These are phyloP conservation scores for Falco berigora DNA, from an alignment of 2,797 vertebrate species.

Conservation along the genomic window DNA sequence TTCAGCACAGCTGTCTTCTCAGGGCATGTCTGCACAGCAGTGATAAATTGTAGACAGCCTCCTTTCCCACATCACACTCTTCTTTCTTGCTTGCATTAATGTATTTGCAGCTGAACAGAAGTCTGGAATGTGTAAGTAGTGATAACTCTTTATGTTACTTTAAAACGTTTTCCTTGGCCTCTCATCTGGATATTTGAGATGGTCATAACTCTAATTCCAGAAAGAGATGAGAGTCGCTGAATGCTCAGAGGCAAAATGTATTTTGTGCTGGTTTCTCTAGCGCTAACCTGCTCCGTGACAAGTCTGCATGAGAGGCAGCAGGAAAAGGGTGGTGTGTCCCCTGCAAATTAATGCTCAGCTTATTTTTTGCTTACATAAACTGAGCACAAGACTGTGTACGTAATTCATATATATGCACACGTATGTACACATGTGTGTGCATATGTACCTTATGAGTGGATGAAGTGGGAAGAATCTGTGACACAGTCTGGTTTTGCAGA, in stretches of 20 bases:
- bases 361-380: not conserved
- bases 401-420: not conserved
- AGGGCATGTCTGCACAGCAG: conserved; percentile 63
- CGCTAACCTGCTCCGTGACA: not conserved
- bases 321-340: not conserved
- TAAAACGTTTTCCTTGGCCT: conserved; percentile 44
- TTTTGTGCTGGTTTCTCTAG: not conserved
- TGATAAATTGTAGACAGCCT: conserved; percentile 63
- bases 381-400: not conserved
- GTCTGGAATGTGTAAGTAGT: conserved; percentile 61
- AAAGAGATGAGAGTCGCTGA: conserved; percentile 23
- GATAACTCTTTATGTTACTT: conserved; percentile 59
- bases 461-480: not conserved
- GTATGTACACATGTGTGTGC: not conserved
- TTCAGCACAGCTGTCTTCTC: conserved; percentile 53
- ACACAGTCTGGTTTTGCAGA: not conserved
- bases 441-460: not conserved
- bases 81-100: conserved; percentile 61
- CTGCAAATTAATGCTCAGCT: not conserved
- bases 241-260: not conserved
- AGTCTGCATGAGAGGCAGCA: not conserved
- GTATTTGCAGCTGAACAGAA: conserved; percentile 58
- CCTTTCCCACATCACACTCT: conserved; percentile 52
- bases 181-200: conserved; percentile 57
- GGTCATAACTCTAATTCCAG: conserved; percentile 54